Evolutionary conservation across 2,113 vertebrate genomes (phyloP).

Genomic region (Puma concolor): DNA sequence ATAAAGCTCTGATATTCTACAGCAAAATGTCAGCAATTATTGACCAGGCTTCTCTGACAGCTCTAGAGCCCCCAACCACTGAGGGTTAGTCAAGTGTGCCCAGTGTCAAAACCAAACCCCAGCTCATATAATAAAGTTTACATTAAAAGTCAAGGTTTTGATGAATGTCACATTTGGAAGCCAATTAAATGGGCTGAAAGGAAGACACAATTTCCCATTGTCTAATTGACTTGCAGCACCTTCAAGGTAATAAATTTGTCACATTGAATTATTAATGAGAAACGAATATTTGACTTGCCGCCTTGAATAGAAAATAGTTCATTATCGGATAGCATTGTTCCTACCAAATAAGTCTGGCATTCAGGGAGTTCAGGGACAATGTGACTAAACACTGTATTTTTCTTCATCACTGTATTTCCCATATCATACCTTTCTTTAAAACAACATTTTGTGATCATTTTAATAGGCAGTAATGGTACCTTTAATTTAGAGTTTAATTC

Average conservation of each 20-base stretch:
- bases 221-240: conserved; percentile 89
- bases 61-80: background rate
- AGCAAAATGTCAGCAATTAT: conserved; percentile 26
- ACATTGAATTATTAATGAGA: conserved; percentile 91
- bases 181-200: conserved; percentile 88
- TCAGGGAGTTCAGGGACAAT: conserved; percentile 67
- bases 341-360: conserved; percentile 77
- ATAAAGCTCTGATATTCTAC: background rate
- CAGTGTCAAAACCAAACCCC: conserved; percentile 12
- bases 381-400: conserved; percentile 71
- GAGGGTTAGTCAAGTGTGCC: background rate
- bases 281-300: conserved; percentile 87
- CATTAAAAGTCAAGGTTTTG: conserved; percentile 87
- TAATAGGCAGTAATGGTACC: background rate
- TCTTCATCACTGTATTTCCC: conserved; percentile 58
- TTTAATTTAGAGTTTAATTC: conserved; percentile 67
- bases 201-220: conserved; percentile 88
- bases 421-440: background rate
- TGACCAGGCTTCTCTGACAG: background rate
- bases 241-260: conserved; percentile 91
- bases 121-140: conserved; percentile 83
- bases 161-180: conserved; percentile 89
- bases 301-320: conserved; percentile 88
- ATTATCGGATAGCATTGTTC: conserved; percentile 86
- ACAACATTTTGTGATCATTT: conserved; percentile 51